phyloP scores from a whole-genome alignment of 2,888 invertebrate species.

The Oegoconia quadripuncta region DNA sequence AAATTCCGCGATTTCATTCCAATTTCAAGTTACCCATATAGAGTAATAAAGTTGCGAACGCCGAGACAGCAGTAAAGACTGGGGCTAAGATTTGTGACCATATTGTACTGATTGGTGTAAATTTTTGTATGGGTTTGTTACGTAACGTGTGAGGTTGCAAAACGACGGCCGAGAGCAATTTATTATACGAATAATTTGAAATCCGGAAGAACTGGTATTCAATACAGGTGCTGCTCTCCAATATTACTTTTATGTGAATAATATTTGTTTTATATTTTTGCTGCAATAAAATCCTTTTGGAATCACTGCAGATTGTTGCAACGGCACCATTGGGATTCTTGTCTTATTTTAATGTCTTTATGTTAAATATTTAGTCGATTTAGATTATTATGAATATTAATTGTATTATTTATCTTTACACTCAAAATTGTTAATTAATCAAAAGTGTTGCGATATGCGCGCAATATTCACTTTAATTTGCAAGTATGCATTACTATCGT shows the following conservation, averaged over 20 bases:
- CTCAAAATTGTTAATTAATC: slow-evolving; percentile 59
- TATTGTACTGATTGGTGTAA: slow-evolving; percentile 72
- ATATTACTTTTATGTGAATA: slow-evolving; percentile 32
- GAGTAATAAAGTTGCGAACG: slow-evolving; percentile 10
- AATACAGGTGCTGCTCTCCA: slow-evolving; percentile 56
- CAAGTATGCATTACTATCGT: slow-evolving; percentile 43
- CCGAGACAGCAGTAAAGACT: slow-evolving; percentile 45
- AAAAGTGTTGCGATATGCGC: slow-evolving; percentile 41
- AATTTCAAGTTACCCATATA: slow-evolving; percentile 7
- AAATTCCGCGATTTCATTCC: slow-evolving; percentile 22
- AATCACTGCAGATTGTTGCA: slow-evolving; percentile 42
- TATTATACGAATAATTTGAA: slow-evolving; percentile 34
- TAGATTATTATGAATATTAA: slow-evolving; percentile 69
- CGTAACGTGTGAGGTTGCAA: slow-evolving; percentile 46
- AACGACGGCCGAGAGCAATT: slow-evolving; percentile 32
- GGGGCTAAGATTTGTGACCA: slow-evolving; percentile 62
- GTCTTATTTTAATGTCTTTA: slow-evolving; percentile 63
- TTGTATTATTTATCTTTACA: slow-evolving; percentile 77
- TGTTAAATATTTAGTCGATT: slow-evolving; percentile 74
- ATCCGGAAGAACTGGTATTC: slow-evolving; percentile 41
- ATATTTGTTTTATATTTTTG: slow-evolving; percentile 21
- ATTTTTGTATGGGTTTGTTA: slow-evolving; percentile 76
- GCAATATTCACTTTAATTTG: slow-evolving; percentile 32
- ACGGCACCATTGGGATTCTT: slow-evolving; percentile 58
- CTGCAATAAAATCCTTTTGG: slow-evolving; percentile 26